These are phyloP conservation scores for Galemys pyrenaicus DNA, from an alignment of 2,113 vertebrate genomes.

Conservation along the genomic window DNA sequence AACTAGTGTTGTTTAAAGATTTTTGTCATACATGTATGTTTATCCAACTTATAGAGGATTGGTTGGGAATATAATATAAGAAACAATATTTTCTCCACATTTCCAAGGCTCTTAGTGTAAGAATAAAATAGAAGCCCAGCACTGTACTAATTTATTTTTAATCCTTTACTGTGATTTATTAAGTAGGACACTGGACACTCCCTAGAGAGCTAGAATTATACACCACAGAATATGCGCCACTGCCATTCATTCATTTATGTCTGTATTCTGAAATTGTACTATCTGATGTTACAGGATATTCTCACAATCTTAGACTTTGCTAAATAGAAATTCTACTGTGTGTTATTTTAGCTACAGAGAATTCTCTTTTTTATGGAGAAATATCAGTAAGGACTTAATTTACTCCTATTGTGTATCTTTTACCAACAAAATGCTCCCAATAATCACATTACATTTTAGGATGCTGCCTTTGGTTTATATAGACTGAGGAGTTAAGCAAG, in stretches of 20 bases:
- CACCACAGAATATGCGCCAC: background rate
- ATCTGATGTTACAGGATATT: constrained; percentile 42
- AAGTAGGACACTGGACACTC: constrained; percentile 59
- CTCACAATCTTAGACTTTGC: constrained; percentile 56
- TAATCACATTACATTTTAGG: constrained; percentile 43
- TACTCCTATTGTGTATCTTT: constrained; percentile 56
- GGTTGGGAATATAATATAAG: constrained; percentile 29
- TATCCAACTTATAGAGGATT: constrained; percentile 27
- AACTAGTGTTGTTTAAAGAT: constrained; percentile 25
- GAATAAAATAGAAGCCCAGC: constrained; percentile 46
- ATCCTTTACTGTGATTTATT: constrained; percentile 66
- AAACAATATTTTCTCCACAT: background rate
- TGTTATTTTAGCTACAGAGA: constrained; percentile 40
- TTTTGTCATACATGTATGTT: background rate
- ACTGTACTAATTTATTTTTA: constrained; percentile 73
- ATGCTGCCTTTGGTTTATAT: constrained; percentile 49
- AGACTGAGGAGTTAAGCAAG: constrained; percentile 34
- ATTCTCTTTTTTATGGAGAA: constrained; percentile 56
- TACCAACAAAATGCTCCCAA: constrained; percentile 55
- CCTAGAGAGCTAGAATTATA: constrained; percentile 41
- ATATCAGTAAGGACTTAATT: constrained; percentile 35
- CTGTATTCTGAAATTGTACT: constrained; percentile 43
- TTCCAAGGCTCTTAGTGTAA: constrained; percentile 30
- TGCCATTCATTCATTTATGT: constrained; percentile 57
- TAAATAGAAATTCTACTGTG: constrained; percentile 59